phyloP scores from a whole-genome alignment of 2,888 invertebrate species.

The Opisthograptis luteolata region DNA sequence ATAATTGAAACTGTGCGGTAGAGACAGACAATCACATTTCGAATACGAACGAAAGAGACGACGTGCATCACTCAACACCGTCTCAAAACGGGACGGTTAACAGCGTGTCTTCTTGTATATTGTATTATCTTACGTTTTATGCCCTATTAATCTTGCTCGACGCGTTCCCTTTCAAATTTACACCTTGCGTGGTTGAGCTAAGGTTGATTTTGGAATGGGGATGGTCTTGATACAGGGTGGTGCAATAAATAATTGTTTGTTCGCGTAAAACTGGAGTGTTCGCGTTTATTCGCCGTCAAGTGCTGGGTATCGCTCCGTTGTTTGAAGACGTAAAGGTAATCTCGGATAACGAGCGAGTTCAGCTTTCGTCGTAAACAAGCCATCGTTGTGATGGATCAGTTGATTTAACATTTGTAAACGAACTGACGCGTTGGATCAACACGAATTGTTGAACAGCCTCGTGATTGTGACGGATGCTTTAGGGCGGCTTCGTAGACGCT shows the following conservation, averaged over 20 bases:
- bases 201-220: slow-evolving; percentile 50
- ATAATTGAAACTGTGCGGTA: slow-evolving; percentile 86
- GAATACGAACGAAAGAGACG: slow-evolving; percentile 60
- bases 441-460: slow-evolving; percentile 1
- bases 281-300: slow-evolving; percentile 63
- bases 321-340: slow-evolving; percentile 71
- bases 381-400: slow-evolving; percentile 33
- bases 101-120: slow-evolving; percentile 88
- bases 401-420: slow-evolving; percentile 25
- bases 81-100: slow-evolving; percentile 83
- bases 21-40: slow-evolving; percentile 51
- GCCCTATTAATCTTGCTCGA: slow-evolving; percentile 82
- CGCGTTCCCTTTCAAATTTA: slow-evolving; percentile 41
- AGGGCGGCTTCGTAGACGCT: neutral
- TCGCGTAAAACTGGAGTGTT: slow-evolving; percentile 79
- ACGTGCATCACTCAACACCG: slow-evolving; percentile 59
- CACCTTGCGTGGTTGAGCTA: slow-evolving; percentile 46
- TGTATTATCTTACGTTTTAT: slow-evolving; percentile 84
- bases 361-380: slow-evolving; percentile 54
- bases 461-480: neutral
- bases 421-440: neutral
- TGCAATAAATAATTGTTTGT: slow-evolving; percentile 83
- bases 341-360: slow-evolving; percentile 62
- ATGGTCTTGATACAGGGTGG: slow-evolving; percentile 55
- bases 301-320: slow-evolving; percentile 60